Base-by-base conservation (phyloP, 2,797 vertebrate species). In the Fistularia tabacaria region DNA sequence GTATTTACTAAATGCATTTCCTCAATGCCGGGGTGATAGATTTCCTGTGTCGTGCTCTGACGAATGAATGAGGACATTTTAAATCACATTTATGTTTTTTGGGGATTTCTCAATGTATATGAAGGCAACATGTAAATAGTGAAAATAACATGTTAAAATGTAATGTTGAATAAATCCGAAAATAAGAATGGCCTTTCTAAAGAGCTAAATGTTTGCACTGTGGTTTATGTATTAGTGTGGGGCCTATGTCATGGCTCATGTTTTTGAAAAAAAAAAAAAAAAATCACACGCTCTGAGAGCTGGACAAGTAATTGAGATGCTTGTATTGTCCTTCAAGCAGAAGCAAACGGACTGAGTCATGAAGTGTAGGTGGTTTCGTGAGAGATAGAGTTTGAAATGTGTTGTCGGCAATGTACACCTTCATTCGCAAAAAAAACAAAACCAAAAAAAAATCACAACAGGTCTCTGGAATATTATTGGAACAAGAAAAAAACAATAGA, bases 131-230 rank as follows among this genome's bases (percentile, higher is more conserved):
- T 90, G 87, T 89, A 89, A 54, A 90, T 88, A 88, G 10, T 85
- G 81, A 78, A 88, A 87, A 87, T 84, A 84, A 83, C 68, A 81
- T 85, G 76, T 77, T 82, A 59, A 85, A 82, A 83, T 86, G 82
- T 85, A 85, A 81, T 82, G 76, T 83, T 67, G 82, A 86, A 83
- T 66, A 86, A 77, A 80, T 62, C 71, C 73, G 57, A 81, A 81
- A 73, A 73, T 62, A 80, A 76, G 69, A 64, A 69, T 13, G 36
- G 57, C 65, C 70, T 82, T 79, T 80, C 66, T 25, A 57, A 14
- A 70, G 80, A 68, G 58, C 54, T 49, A 58, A 46, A 52, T 43
- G 54, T 50, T 69, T 61, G 54, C 39, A 64, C 40, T 74, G 47
- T 63, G 61, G 37, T 76, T 71, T 75, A 37, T 51, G 46, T 55